Percentiles rank a stretch among this genome's conserved stretches.
phyloP scores from a whole-genome alignment of 2,113 vertebrate genomes.

The Procavia capensis region DNA sequence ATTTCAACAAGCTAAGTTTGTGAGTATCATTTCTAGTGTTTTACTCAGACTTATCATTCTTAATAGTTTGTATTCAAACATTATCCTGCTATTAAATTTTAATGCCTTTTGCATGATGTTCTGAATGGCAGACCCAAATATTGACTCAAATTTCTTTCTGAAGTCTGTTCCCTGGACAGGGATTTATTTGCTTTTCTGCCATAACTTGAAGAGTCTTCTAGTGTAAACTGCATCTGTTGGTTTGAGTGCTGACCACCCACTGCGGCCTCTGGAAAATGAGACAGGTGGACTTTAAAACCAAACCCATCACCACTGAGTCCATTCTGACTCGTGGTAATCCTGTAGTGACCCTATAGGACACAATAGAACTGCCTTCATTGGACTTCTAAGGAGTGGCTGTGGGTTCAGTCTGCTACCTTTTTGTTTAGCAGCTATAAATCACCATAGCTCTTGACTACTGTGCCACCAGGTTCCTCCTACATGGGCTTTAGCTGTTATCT shows the following conservation, averaged over 20 bases:
- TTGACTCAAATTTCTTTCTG: slow-evolving; percentile 24
- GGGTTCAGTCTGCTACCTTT: too few species aligned
- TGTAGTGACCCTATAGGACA: too few species aligned
- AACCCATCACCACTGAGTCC: too few species aligned
- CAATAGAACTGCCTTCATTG: too few species aligned
- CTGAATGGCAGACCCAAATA: slow-evolving; percentile 29
- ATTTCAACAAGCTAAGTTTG: not conserved
- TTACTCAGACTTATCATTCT: not conserved
- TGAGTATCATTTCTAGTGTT: not conserved
- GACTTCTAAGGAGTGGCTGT: too few species aligned
- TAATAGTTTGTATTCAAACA: not conserved
- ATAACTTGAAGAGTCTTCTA: slow-evolving; percentile 34
- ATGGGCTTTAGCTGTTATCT: not conserved
- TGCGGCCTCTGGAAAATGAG: not conserved
- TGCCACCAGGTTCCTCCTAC: too few species aligned
- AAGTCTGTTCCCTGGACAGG: slow-evolving; percentile 3
- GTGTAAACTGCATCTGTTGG: slow-evolving; percentile 38
- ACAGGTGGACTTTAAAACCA: not conserved
- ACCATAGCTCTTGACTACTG: too few species aligned
- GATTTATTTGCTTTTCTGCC: slow-evolving; percentile 39
- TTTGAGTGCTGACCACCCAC: slow-evolving; percentile 45
- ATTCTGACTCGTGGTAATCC: too few species aligned
- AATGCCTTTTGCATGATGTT: slow-evolving; percentile 70
- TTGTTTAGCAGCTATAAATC: too few species aligned
- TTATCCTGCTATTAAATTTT: slow-evolving; percentile 66